Evolutionary conservation across 2,113 vertebrate genomes (phyloP).

Genomic region (Rhineura floridana): DNA sequence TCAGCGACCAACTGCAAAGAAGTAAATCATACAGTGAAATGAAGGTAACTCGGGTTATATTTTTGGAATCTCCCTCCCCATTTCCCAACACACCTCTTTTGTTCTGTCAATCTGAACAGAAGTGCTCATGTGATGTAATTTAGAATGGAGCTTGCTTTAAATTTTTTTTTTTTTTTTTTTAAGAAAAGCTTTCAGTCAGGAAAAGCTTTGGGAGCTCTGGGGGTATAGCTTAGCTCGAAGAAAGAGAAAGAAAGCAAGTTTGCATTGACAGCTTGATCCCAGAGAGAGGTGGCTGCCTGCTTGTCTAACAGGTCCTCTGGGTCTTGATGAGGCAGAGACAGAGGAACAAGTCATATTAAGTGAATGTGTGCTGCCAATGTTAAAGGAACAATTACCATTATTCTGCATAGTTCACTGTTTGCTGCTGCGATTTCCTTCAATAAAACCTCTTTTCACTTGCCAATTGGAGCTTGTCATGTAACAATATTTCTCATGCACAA

Average conservation of each 20-base stretch:
- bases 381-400: constrained; percentile 78
- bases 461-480: constrained; percentile 76
- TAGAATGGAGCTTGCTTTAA: constrained; percentile 67
- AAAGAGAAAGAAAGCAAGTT: constrained; percentile 73
- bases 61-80: constrained; percentile 56
- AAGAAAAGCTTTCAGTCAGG: constrained; percentile 76
- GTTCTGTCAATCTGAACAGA: constrained; percentile 77
- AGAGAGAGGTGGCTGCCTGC: constrained; percentile 76
- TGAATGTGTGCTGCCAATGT: constrained; percentile 57
- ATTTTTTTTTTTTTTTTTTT: constrained; percentile 40
- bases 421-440: constrained; percentile 74
- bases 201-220: constrained; percentile 73
- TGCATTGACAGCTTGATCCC: constrained; percentile 79
- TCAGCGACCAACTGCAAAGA: constrained; percentile 44
- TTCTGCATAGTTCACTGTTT: constrained; percentile 70
- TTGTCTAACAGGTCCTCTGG: constrained; percentile 78
- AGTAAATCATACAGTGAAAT: constrained; percentile 54
- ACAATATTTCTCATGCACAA: constrained; percentile 74
- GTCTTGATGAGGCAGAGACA: constrained; percentile 70
- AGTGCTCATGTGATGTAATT: constrained; percentile 72
- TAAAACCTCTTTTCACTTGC: constrained; percentile 75
- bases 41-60: constrained; percentile 67
- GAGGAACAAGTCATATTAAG: constrained; percentile 72
- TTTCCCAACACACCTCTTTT: constrained; percentile 61
- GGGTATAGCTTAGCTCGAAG: constrained; percentile 73